A percentile compares a stretch with the other conserved stretches of the same genome.
Evolutionary conservation across 2,797 vertebrate species (phyloP).

Genomic region (Stomatorhinus walkeri): DNA sequence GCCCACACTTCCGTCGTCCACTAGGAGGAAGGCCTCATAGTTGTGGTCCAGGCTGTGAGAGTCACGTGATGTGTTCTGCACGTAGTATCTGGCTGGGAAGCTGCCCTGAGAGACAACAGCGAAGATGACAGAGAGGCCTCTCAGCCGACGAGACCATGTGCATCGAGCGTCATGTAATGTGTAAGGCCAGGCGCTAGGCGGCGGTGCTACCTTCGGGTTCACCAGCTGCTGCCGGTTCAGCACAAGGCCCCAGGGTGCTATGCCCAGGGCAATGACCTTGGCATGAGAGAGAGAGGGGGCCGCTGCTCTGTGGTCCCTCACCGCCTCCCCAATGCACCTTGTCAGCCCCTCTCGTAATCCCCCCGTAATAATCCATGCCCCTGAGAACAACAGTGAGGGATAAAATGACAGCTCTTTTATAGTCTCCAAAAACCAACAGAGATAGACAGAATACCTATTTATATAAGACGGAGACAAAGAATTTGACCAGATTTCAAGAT

Average conservation of each 20-base stretch:
- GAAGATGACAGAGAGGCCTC: neutral
- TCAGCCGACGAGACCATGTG: neutral
- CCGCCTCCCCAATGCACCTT: constrained; percentile 75
- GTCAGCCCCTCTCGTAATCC: constrained; percentile 76
- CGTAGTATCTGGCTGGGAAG: constrained; percentile 67
- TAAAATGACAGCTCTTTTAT: neutral
- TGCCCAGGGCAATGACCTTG: constrained; percentile 78
- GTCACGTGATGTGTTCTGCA: constrained; percentile 41
- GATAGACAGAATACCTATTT: neutral
- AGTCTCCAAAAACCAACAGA: neutral
- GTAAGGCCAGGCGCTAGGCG: neutral
- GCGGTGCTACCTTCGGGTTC: constrained; percentile 65
- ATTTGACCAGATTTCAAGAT: neutral
- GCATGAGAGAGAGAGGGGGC: constrained; percentile 57
- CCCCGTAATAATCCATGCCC: constrained; percentile 79
- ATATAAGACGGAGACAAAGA: neutral
- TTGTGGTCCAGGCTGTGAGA: constrained; percentile 72
- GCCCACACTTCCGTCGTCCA: constrained; percentile 74
- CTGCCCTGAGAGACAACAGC: constrained; percentile 60
- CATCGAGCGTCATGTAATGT: neutral
- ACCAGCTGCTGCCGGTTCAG: constrained; percentile 59
- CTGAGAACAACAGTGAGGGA: constrained; percentile 44
- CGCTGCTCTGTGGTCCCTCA: constrained; percentile 74
- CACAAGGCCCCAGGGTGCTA: constrained; percentile 79
- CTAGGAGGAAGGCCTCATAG: constrained; percentile 79